Conservation (phyloP, 2,888 invertebrate genomes). For the Apamea monoglypha region DNA sequence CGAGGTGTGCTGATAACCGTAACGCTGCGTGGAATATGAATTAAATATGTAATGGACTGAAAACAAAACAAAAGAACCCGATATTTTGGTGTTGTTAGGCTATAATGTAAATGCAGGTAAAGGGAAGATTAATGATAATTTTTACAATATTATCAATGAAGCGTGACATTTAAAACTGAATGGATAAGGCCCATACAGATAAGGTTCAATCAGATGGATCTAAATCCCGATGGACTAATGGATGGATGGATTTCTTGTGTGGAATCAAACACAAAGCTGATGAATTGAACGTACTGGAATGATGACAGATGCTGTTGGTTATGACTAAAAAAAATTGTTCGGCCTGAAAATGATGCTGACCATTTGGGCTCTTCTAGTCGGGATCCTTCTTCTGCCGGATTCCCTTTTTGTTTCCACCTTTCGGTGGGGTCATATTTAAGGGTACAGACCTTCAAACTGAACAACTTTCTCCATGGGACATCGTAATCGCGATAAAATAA, state of each 20-base stretch:
- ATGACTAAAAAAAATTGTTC: neutral
- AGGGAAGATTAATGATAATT: conserved; percentile 8
- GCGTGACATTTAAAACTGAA: conserved; percentile 4
- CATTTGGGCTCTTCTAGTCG: neutral
- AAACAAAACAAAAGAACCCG: neutral
- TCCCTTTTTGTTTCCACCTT: neutral
- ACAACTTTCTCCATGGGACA: no score
- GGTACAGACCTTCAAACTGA: no score
- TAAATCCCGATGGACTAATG: neutral
- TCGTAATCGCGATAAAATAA: no score
- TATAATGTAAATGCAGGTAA: neutral
- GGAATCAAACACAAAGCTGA: neutral
- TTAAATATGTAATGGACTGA: conserved; percentile 4
- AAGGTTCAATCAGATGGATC: conserved; percentile 22
- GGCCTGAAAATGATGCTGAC: no score
- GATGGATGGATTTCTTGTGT: neutral
- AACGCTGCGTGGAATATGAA: conserved; percentile 3
- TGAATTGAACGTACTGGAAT: neutral
- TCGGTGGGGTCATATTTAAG: neutral
- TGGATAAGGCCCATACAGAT: neutral
- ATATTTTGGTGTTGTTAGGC: neutral
- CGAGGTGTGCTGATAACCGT: conserved; percentile 23
- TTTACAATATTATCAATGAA: neutral
- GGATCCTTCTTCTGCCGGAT: neutral
- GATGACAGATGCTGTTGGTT: neutral